Evolutionary conservation across 2,888 invertebrate genomes (phyloP), one percentile per base, ranked within the genome.

Genomic region (Xestoiulus laeticollis): DNA sequence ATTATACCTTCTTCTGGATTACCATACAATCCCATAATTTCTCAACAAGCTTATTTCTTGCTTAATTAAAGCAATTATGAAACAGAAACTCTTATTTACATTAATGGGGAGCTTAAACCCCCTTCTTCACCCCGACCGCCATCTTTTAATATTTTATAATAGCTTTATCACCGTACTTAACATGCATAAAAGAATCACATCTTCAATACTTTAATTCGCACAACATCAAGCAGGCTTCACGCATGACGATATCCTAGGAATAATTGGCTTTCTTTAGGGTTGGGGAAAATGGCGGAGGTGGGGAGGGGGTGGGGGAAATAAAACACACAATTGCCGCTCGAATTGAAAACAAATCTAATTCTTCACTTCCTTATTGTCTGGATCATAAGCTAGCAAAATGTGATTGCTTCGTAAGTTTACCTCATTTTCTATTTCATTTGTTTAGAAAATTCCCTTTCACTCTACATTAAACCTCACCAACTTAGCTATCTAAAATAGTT

Each of bases 341-440:
- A 78, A 78, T 78, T 78, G 78, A 30, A 26, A 78, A 78, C 78
- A 30, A 78, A 78, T 78, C 78, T 78, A 78, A 78, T 78, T 78
- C 78, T 78, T 78, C 12, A 78, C 78, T 78, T 78, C 78, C 78
- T 78, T 78, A 78, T 78, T 78, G 78, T 30, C 30, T 30, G 78
- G 26, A 78, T 78, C 30, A 78, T 78, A 78, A 78, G 30, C 78
- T 78, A 10, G 30, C 12, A 14, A 78, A 14, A 78, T 78, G 78
- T 30, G 78, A 78, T 78, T 78, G 78, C 30, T 78, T 78, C 30
- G 30, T 30, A 30, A n/a, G 26, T 78, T 78, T 78, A 30, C 26
- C 16, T 16, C 78, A 78, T 78, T 78, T 78, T 19, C 12, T 48
- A 48, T 48, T 48, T 48, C 48, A 48, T 48, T 19, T 14, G 48